Base-by-base conservation (phyloP, 30 jellyfish, hydroid and myxozoan species). In the Aurelia aurita complex sp. Pacific region DNA sequence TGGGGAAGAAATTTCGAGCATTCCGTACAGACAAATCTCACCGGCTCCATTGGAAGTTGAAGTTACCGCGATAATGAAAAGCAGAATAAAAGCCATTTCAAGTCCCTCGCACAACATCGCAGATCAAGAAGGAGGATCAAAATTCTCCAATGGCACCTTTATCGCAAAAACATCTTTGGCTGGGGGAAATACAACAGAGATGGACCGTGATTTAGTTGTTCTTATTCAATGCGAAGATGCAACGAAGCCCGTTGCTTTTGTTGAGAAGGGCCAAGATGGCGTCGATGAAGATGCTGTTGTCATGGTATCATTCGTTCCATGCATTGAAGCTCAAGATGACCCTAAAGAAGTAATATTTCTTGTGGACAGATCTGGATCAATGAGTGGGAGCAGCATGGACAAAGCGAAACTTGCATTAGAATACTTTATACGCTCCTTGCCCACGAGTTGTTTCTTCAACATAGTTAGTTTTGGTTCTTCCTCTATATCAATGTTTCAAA, bases 331-430 rank as follows among this genome's bases (percentile, higher is more conserved):
- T 16, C 65, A 73, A 50, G 66, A 46, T 18, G 40, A 32, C 68
- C 83, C 83, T 1, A n/a, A 55, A 51, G 83, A 73, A 36, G 55
- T 33, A 42, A 73, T 73, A 33, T 73, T 73, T 73, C 19, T 73
- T 17, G 50, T 73, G 11, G 83, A 73, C 61, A 1, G 83, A 35
- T 33, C 67, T 73, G 69, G 69, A 17, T 33, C 67, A 19, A 73
- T 73, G 83, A 0, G 15, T 8, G 83, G 83, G 14, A n/a, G 40
- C 32, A 40, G 61, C 29, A 73, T 73, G 69, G 38, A 73, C 8
- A 40, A 0, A 0, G 83, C 83, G 23, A 73, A 73, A 46, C 23
- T 17, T 11, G 67, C 83, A 13, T 33, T 73, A 10, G 67, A 33
- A 23, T 55, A 33, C 8, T 73, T 73, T n/a, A 5, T 73, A 1